Evolutionary conservation across 2,797 vertebrate species (phyloP).

Genomic region (Merluccius polli): DNA sequence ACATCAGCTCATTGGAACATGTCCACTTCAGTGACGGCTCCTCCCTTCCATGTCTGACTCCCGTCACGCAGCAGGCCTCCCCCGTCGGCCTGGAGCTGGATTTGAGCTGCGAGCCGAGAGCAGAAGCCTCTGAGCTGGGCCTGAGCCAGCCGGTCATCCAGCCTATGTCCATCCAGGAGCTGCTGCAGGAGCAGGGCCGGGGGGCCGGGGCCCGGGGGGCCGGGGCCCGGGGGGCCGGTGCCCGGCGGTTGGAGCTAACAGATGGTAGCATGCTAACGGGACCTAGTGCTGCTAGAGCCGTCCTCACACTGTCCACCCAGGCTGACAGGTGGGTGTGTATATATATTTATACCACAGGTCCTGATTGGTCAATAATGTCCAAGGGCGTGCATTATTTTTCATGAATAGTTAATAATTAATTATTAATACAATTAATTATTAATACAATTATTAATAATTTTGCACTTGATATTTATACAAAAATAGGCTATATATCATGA

Average conservation of each 20-base stretch:
- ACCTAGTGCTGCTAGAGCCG: slow-evolving; percentile 81
- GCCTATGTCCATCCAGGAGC: slow-evolving; percentile 87
- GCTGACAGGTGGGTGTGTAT: slow-evolving; percentile 79
- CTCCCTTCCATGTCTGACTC: slow-evolving; percentile 75
- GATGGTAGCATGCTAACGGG: slow-evolving; percentile 84
- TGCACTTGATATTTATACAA: no score
- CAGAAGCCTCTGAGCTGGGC: slow-evolving; percentile 67
- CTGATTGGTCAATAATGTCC: no score
- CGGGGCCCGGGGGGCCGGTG: slow-evolving; percentile 70
- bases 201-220: slow-evolving; percentile 70
- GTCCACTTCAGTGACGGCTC: slow-evolving; percentile 88
- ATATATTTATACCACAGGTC: neutral
- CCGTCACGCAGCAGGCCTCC: slow-evolving; percentile 82
- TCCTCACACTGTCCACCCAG: slow-evolving; percentile 88
- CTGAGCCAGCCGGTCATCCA: slow-evolving; percentile 83
- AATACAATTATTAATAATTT: no score
- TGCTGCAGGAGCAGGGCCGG: slow-evolving; percentile 80
- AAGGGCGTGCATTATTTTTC: no score
- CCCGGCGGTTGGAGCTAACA: slow-evolving; percentile 73
- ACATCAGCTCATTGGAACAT: slow-evolving; percentile 91
- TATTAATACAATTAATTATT: no score
- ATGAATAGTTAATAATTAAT: no score
- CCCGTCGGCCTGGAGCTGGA: slow-evolving; percentile 65
- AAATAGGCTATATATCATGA: no score
- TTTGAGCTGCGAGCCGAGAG: slow-evolving; percentile 59